phyloP scores from a whole-genome alignment of 2,888 invertebrate genomes.

The Cotesia congregata region DNA sequence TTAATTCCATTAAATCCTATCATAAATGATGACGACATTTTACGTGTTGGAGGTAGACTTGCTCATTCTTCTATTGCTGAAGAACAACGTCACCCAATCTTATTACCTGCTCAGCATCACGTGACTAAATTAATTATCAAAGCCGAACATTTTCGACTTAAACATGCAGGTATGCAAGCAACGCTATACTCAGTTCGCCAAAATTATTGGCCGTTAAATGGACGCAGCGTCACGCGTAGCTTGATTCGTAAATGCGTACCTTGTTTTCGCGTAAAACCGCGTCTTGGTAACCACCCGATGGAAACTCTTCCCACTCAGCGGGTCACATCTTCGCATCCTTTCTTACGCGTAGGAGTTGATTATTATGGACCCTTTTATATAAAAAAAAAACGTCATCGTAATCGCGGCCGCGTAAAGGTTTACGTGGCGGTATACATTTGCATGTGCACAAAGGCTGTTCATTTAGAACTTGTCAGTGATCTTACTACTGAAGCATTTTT shows the following conservation, averaged over 20 bases:
- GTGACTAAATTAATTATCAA: background rate
- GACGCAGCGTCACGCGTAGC: constrained; percentile 46
- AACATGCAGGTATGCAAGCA: constrained; percentile 51
- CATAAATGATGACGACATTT: background rate
- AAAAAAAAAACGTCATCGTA: too few relatives aligned
- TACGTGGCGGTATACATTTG: constrained; percentile 39
- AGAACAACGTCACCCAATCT: background rate
- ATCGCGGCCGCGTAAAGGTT: constrained; percentile 18
- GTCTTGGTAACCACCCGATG: constrained; percentile 53
- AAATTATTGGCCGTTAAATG: constrained; percentile 58
- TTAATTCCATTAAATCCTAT: background rate
- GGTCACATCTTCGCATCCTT: too few relatives aligned
- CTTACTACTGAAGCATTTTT: constrained; percentile 16
- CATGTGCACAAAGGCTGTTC: background rate
- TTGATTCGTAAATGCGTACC: constrained; percentile 53
- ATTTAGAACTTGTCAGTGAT: constrained; percentile 5
- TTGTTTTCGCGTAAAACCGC: constrained; percentile 53
- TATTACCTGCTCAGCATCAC: background rate
- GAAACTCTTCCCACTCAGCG: constrained; percentile 51
- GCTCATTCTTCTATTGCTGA: background rate
- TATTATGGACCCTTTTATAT: too few relatives aligned
- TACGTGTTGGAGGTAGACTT: background rate
- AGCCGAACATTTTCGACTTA: background rate
- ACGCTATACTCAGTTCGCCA: constrained; percentile 43
- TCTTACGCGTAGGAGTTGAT: too few relatives aligned